Percentiles rank a stretch among this genome's conserved stretches.
These are phyloP conservation scores for Melanchra persicariae DNA, from an alignment of 2,888 invertebrate genomes.

Conservation along the genomic window DNA sequence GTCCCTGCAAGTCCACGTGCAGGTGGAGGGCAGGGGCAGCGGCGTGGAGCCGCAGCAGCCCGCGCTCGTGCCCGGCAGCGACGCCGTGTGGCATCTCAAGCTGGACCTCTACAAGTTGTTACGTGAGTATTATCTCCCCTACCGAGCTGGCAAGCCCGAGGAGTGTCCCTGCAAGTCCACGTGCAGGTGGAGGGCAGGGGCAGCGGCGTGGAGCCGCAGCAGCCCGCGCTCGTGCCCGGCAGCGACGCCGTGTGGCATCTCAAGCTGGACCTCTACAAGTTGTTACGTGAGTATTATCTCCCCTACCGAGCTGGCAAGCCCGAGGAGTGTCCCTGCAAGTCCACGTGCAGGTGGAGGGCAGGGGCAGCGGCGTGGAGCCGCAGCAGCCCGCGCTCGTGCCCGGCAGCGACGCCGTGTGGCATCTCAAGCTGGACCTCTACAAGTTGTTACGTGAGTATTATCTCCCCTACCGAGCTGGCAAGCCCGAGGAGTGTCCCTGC, in stretches of 20 bases:
- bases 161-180: conserved; percentile 91
- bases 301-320: conserved; percentile 92
- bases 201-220: conserved; percentile 91
- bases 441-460: conserved; percentile 87
- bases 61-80: conserved; percentile 92
- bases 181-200: conserved; percentile 92
- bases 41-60: conserved; percentile 91
- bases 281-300: conserved; percentile 88
- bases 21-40: conserved; percentile 91
- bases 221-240: conserved; percentile 92
- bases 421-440: conserved; percentile 94
- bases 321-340: conserved; percentile 91
- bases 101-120: conserved; percentile 93
- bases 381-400: conserved; percentile 92
- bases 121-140: conserved; percentile 81
- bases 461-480: conserved; percentile 92
- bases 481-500: conserved; percentile 92
- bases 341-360: conserved; percentile 90
- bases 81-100: conserved; percentile 96
- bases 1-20: conserved; percentile 90
- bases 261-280: conserved; percentile 93
- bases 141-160: conserved; percentile 91
- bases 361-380: conserved; percentile 92
- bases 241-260: conserved; percentile 95
- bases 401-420: conserved; percentile 95